Conservation (phyloP, 2,888 invertebrate genomes). For the Adelognathus sp. region DNA sequence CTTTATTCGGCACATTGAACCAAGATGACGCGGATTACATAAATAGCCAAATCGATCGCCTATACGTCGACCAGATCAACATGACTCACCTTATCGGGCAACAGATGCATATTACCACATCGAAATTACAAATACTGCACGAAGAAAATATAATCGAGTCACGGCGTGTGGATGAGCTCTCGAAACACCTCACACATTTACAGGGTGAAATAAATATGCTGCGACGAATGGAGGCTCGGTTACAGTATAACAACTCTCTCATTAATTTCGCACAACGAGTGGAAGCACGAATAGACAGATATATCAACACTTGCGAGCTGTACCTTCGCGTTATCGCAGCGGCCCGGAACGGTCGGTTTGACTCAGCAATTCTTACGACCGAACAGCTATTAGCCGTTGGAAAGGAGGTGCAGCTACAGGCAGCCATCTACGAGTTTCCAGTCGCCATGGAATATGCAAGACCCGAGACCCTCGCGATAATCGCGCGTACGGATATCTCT, state of each 20-base stretch:
- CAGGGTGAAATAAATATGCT: background rate
- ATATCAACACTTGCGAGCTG: background rate
- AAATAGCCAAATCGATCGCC: background rate
- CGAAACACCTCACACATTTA: background rate
- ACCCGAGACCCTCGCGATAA: background rate
- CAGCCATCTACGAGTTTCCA: background rate
- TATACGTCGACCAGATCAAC: background rate
- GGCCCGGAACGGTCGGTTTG: background rate
- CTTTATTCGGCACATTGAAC: background rate
- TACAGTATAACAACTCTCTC: background rate
- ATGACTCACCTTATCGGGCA: background rate
- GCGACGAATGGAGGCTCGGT: background rate
- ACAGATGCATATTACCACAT: slow-evolving; percentile 20
- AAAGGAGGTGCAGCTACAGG: background rate
- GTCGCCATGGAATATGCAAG: background rate
- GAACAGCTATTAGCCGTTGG: background rate
- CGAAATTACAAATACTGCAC: background rate
- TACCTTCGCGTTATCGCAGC: background rate
- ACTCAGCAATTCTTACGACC: background rate
- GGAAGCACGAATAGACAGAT: background rate
- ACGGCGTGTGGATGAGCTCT: background rate
- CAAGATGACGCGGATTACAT: background rate
- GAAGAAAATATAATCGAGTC: background rate
- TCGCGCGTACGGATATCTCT: background rate
- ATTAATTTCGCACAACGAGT: background rate